Evolutionary conservation across 2,113 vertebrate genomes (phyloP).

Genomic region (Cercocebus atys): DNA sequence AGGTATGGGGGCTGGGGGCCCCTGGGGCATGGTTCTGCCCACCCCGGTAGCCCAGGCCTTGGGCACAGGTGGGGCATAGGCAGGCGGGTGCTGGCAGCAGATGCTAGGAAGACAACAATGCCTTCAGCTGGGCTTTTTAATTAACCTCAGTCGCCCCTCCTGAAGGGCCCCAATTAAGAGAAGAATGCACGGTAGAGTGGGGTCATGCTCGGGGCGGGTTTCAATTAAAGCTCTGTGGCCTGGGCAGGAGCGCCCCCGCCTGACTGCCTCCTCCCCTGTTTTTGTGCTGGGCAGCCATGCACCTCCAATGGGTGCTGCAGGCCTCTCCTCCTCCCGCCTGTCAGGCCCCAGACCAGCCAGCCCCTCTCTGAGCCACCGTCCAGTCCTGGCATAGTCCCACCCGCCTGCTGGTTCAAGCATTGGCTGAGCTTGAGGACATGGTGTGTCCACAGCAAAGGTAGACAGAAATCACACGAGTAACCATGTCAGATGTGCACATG

Average conservation of each 20-base stretch:
- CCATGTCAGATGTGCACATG: background rate
- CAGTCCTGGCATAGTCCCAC: background rate
- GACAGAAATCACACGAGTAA: background rate
- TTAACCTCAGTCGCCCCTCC: slow-evolving; percentile 57
- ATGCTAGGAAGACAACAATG: background rate
- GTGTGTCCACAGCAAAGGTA: background rate
- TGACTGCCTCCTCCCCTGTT: background rate
- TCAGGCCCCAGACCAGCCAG: background rate
- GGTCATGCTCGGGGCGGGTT: slow-evolving; percentile 52
- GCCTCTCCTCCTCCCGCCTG: background rate
- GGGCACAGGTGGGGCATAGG: background rate
- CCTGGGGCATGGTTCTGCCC: background rate
- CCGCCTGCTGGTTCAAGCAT: background rate
- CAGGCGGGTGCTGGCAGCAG: background rate
- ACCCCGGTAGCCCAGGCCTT: background rate
- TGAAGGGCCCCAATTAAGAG: slow-evolving; percentile 67
- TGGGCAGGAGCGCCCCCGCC: slow-evolving; percentile 68
- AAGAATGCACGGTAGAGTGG: slow-evolving; percentile 62
- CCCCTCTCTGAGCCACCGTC: background rate
- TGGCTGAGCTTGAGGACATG: background rate
- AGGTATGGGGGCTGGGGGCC: background rate
- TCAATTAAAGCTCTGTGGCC: slow-evolving; percentile 37
- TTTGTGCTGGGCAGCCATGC: background rate
- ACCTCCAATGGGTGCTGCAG: background rate
- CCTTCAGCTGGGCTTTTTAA: slow-evolving; percentile 70